phyloP scores from a whole-genome alignment of 2,797 vertebrate genomes.

The Martes flavigula region DNA sequence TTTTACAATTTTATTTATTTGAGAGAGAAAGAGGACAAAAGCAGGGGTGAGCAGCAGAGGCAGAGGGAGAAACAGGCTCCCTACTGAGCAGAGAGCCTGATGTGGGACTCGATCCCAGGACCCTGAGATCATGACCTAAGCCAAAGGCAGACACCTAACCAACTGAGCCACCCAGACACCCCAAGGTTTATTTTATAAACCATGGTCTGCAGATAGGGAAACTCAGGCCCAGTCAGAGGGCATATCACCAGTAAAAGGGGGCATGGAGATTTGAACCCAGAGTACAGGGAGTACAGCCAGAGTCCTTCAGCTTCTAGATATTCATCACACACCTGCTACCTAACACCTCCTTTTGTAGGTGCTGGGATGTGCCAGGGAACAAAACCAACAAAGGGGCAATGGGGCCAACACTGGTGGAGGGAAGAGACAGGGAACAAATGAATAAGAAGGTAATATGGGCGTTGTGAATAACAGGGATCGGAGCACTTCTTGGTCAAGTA shows the following conservation, averaged over 20 bases:
- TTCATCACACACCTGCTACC: not conserved
- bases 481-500: not conserved
- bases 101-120: too few relatives aligned
- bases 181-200: not conserved
- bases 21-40: too few relatives aligned
- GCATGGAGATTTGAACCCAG: not conserved
- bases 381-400: not conserved
- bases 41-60: too few relatives aligned
- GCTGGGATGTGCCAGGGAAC: not conserved
- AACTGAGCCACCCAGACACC: too few relatives aligned
- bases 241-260: not conserved
- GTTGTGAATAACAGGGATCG: not conserved
- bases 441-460: not conserved
- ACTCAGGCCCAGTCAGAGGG: not conserved
- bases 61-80: too few relatives aligned
- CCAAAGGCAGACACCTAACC: too few relatives aligned
- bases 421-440: not conserved
- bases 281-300: not conserved
- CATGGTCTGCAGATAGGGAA: not conserved
- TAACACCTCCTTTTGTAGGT: accelerated
- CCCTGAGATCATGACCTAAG: too few relatives aligned
- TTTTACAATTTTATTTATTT: too few relatives aligned
- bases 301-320: not conserved
- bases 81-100: too few relatives aligned
- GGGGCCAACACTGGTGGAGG: not conserved